A percentile compares a stretch with the other conserved stretches of the same genome.
These are phyloP conservation scores for Hydropsyche betteni DNA, from an alignment of 2,888 invertebrate genomes.

Conservation along the genomic window DNA sequence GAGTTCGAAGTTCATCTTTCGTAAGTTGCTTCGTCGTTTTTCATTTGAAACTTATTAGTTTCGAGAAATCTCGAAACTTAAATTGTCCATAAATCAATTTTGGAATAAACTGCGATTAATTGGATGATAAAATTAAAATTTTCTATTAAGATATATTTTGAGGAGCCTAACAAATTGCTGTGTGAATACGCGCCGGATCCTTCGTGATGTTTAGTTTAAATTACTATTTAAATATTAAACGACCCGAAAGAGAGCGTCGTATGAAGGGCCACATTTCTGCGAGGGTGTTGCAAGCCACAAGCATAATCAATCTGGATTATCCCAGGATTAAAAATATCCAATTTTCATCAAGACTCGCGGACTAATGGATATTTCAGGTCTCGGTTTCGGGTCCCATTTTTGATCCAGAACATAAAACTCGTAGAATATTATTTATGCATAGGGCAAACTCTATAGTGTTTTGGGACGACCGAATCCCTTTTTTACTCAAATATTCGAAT, in stretches of 20 bases:
- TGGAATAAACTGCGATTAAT: too few relatives aligned
- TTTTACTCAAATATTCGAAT: neutral
- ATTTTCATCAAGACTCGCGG: constrained; percentile 11
- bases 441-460: too few relatives aligned
- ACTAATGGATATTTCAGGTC: constrained; percentile 29
- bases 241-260: neutral
- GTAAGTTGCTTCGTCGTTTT: neutral
- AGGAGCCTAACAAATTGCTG: too few relatives aligned
- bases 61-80: too few relatives aligned
- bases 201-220: too few relatives aligned
- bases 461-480: neutral
- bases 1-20: constrained; percentile 2
- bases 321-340: constrained; percentile 25
- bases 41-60: too few relatives aligned
- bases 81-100: too few relatives aligned
- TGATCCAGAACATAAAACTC: constrained; percentile 1
- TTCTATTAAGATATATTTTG: too few relatives aligned
- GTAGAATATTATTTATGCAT: neutral
- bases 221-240: constrained; percentile 24
- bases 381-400: constrained; percentile 1
- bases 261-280: neutral
- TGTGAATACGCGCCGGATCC: too few relatives aligned
- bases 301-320: constrained; percentile 19
- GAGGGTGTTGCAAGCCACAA: neutral
- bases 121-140: too few relatives aligned